phyloP scores from a whole-genome alignment of 2,113 vertebrate genomes.

The Myodes glareolus region DNA sequence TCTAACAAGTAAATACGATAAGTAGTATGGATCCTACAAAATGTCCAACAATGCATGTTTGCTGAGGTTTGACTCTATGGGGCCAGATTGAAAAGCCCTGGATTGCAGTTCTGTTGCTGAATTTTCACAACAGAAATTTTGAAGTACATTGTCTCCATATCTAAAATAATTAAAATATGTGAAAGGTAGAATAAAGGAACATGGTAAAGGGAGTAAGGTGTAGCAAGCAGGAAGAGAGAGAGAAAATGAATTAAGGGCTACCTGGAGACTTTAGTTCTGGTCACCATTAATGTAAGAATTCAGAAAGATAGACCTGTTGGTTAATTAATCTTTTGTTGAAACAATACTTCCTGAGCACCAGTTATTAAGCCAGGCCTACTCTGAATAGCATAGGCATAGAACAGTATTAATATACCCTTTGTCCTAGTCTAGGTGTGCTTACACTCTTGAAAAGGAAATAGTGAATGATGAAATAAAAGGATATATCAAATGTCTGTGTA shows the following conservation, averaged over 20 bases:
- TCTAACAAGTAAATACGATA: not conserved
- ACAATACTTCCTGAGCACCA: not conserved
- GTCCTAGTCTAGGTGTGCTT: not conserved
- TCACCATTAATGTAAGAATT: not conserved
- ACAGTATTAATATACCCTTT: not conserved
- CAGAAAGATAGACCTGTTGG: not conserved
- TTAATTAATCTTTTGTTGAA: not conserved
- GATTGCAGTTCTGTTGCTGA: not conserved
- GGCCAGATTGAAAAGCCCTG: not conserved
- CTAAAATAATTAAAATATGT: not conserved
- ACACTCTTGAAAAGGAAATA: not conserved
- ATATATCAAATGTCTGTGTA: not conserved
- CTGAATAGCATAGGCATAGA: not conserved
- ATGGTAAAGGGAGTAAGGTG: not conserved
- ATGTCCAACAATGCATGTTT: not conserved
- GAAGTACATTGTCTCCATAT: not conserved
- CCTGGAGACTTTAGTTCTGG: not conserved
- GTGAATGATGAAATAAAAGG: not conserved
- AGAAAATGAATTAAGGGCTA: not conserved
- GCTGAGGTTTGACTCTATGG: not conserved
- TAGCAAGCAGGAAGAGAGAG: no score
- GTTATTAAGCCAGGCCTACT: not conserved
- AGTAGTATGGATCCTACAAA: not conserved
- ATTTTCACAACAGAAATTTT: not conserved
- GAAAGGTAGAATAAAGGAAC: not conserved